phyloP scores from a whole-genome alignment of 2,888 invertebrate species.

The Thyatira batis region DNA sequence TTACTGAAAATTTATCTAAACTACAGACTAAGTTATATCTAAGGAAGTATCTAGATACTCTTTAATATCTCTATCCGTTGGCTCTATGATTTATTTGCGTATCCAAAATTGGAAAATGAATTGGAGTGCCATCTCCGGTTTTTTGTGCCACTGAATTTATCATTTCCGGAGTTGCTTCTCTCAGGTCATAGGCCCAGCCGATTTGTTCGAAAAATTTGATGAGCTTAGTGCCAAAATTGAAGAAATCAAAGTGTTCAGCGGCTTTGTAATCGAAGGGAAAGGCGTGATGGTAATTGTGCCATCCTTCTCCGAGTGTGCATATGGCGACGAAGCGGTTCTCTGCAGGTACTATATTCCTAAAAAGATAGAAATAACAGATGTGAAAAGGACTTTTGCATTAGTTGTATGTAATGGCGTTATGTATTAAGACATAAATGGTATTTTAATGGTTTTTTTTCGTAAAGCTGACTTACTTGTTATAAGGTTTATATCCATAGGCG shows the following conservation, averaged over 20 bases:
- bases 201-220: constrained; percentile 64
- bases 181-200: constrained; percentile 72
- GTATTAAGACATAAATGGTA: no score
- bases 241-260: constrained; percentile 77
- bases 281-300: constrained; percentile 90
- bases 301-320: constrained; percentile 85
- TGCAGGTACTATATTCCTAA: constrained; percentile 82
- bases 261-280: constrained; percentile 87
- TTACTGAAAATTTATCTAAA: no score
- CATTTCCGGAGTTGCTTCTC: constrained; percentile 68
- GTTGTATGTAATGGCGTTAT: no score
- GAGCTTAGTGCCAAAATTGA: constrained; percentile 65
- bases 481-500: constrained; percentile 83
- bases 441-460: no score
- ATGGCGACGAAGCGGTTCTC: constrained; percentile 85
- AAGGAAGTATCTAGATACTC: background rate
- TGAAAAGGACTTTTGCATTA: background rate
- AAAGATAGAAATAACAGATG: constrained; percentile 23
- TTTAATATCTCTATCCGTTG: constrained; percentile 21
- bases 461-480: constrained; percentile 64
- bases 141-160: constrained; percentile 69
- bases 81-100: constrained; percentile 25
- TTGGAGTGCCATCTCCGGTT: constrained; percentile 69
- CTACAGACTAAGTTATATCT: no score
- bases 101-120: constrained; percentile 53